phyloP scores from a whole-genome alignment of 2,797 vertebrate genomes.

The Ataeniobius toweri region DNA sequence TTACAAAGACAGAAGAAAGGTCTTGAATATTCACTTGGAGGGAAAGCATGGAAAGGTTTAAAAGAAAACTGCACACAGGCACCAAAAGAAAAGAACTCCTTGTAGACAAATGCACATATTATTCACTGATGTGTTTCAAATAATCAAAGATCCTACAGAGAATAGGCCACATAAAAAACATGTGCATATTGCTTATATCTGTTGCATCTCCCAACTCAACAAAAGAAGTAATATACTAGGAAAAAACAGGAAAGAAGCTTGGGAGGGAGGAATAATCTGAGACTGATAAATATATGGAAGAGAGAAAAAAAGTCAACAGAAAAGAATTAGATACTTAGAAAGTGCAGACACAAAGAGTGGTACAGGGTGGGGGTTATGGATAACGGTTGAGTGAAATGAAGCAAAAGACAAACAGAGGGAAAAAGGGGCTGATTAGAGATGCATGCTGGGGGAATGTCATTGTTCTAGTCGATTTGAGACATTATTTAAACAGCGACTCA shows the following conservation, averaged over 20 bases:
- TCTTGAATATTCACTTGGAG: slow-evolving; percentile 75
- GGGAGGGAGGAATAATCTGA: slow-evolving; percentile 19
- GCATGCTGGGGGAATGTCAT: slow-evolving; percentile 77
- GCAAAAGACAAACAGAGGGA: slow-evolving; percentile 69
- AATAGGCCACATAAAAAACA: slow-evolving; percentile 34
- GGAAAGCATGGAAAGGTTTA: slow-evolving; percentile 65
- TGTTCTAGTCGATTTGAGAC: slow-evolving; percentile 79
- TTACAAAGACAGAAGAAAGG: slow-evolving; percentile 79
- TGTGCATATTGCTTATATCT: slow-evolving; percentile 23
- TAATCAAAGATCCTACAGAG: slow-evolving; percentile 17
- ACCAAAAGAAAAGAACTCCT: slow-evolving; percentile 24
- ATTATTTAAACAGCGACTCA: slow-evolving; percentile 73
- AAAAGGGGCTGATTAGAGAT: slow-evolving; percentile 74
- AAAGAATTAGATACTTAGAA: slow-evolving; percentile 59
- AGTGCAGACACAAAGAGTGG: slow-evolving; percentile 49
- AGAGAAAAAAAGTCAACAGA: slow-evolving; percentile 39
- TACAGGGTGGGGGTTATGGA: slow-evolving; percentile 25
- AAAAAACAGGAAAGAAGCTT: slow-evolving; percentile 13
- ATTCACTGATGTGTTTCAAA: slow-evolving; percentile 32
- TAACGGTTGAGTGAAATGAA: slow-evolving; percentile 62
- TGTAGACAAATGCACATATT: slow-evolving; percentile 1
- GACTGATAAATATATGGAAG: slow-evolving; percentile 21
- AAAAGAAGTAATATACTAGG: slow-evolving; percentile 17
- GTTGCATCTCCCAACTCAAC: slow-evolving; percentile 25
- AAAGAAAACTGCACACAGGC: slow-evolving; percentile 40